Conservation (phyloP, 2,888 invertebrate species). For the Tetropium fuscum region DNA sequence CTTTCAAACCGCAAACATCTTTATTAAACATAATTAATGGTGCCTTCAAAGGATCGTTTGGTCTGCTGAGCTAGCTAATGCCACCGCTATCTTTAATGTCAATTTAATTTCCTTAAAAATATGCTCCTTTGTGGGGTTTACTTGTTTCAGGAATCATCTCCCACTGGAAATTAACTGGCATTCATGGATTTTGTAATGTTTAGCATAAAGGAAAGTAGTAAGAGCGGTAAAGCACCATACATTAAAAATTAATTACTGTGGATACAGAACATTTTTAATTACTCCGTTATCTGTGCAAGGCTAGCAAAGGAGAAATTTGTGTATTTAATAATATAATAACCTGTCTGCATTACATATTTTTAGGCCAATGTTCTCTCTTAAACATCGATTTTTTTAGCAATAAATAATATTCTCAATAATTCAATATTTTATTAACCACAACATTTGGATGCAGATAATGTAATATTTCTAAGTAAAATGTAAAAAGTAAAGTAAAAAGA, state of each 20-base stretch:
- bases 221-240: not conserved
- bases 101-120: constrained; percentile 24
- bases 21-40: constrained; percentile 27
- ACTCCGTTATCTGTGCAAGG: not conserved
- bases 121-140: constrained; percentile 20
- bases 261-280: constrained; percentile 20
- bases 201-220: not conserved
- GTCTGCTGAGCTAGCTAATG: constrained; percentile 14
- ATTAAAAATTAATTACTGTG: constrained; percentile 5
- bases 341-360: not conserved
- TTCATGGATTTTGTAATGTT: constrained; percentile 21
- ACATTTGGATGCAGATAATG: too few relatives aligned
- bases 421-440: too few relatives aligned
- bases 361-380: too few relatives aligned
- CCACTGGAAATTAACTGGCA: constrained; percentile 25
- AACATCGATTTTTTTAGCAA: too few relatives aligned
- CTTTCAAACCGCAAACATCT: constrained; percentile 26
- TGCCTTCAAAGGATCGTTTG: constrained; percentile 24
- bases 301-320: not conserved
- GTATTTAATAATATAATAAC: not conserved
- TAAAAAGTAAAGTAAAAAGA: too few relatives aligned
- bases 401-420: too few relatives aligned
- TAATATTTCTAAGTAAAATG: too few relatives aligned
- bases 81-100: constrained; percentile 25
- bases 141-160: constrained; percentile 27